Evolutionary conservation across 2,113 vertebrate species (phyloP).

Genomic region (Podarcis muralis): DNA sequence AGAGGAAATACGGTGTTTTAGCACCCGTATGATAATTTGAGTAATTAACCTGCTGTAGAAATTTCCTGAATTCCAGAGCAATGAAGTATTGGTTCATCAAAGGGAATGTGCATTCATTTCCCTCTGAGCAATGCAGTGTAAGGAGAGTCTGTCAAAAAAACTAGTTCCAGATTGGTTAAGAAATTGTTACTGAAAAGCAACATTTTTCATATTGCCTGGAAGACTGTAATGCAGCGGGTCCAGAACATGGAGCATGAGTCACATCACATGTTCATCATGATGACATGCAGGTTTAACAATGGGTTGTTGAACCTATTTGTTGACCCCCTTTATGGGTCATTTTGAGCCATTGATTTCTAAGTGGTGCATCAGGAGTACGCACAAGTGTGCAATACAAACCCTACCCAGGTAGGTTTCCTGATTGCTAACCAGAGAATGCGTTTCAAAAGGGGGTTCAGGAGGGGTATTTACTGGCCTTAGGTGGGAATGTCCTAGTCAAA

Average conservation of each 20-base stretch:
- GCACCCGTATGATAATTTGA: background rate
- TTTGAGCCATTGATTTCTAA: slow-evolving; percentile 30
- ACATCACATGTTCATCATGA: slow-evolving; percentile 31
- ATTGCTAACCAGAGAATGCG: background rate
- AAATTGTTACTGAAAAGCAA: slow-evolving; percentile 26
- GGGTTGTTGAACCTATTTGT: slow-evolving; percentile 37
- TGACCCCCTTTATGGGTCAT: slow-evolving; percentile 58
- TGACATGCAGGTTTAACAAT: slow-evolving; percentile 46
- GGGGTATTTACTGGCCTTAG: background rate
- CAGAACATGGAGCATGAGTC: slow-evolving; percentile 11
- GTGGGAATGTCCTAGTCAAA: background rate
- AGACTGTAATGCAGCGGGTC: slow-evolving; percentile 43
- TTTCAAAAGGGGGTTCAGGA: background rate
- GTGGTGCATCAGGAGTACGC: background rate
- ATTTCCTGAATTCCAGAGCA: background rate
- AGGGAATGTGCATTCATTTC: background rate
- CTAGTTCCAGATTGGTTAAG: background rate
- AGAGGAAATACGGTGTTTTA: background rate
- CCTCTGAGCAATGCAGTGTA: background rate
- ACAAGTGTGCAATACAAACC: background rate
- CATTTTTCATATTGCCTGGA: slow-evolving; percentile 41
- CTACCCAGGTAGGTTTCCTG: background rate
- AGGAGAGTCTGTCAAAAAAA: slow-evolving; percentile 5
- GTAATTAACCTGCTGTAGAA: background rate
- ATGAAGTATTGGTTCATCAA: background rate